Base-by-base conservation (phyloP, 2,797 vertebrate genomes). In the Holocentrus rufus region DNA sequence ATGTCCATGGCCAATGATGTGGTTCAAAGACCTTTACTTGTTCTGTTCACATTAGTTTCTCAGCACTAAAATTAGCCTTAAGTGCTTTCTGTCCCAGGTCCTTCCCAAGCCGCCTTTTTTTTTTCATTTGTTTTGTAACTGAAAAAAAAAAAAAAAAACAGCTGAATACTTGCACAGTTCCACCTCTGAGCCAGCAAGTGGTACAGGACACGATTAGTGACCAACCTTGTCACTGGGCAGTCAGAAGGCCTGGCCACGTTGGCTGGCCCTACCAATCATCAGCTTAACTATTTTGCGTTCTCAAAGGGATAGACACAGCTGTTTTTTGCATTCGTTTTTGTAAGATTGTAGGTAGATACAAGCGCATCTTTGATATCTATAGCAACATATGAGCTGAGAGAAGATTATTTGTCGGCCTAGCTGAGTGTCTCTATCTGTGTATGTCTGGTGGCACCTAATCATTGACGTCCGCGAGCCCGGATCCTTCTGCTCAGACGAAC, bases 61-160 rank as follows among this genome's bases (percentile, higher is more conserved):
- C 85, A 92, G 90, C 93, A 93, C 92, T 93, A 92, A 89, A 91
- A 89, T 92, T 93, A 94, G 93, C 94, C 93, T 94, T 94, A 95
- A 94, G 92, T 93, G 93, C 92, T 93, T 89, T 91, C 89, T 87
- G 90, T 87, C 90, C 91, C 92, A 90, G 90, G 90, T 91, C 86
- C 85, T 93, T 87, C 83, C 87, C 89, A 85, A 87, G 86, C 82
- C 84, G 42, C 84, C 81, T 46, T 17, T 80, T 86, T 3, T 84
- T 83, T 84, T 72, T 74, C 55, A 81, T 89, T 88, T 85, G 34
- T 91, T 90, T 90, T 88, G 44, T 89, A 92, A 90, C 85, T 91
- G 90, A n/a, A n/a, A n/a, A n/a, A n/a, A n/a, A n/a, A n/a, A n/a
- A n/a, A n/a, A 92, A 91, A 88, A 92, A 90, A 89, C 87, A 81